phyloP scores from a whole-genome alignment of 2,888 invertebrate species.

The Congeria kusceri region DNA sequence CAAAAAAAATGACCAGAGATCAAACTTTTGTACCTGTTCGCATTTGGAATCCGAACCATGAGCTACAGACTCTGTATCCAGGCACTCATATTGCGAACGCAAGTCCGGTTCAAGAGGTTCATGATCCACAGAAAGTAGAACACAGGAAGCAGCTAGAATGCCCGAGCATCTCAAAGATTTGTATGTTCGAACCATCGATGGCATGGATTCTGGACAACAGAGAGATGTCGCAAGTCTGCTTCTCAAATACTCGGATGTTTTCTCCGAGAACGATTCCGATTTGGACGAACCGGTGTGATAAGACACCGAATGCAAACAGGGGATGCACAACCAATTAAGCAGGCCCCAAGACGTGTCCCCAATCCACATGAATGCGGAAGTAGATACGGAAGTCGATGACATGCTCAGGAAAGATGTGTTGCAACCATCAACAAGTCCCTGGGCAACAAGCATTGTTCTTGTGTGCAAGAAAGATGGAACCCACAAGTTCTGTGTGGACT shows the following conservation, averaged over 20 bases:
- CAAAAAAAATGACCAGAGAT: conserved; percentile 32
- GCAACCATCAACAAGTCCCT: conserved; percentile 36
- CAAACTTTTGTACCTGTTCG: no score
- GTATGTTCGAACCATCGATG: conserved; percentile 4
- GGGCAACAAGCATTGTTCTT: conserved; percentile 43
- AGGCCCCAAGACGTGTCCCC: conserved; percentile 14
- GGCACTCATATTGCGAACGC: conserved; percentile 35
- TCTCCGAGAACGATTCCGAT: conserved; percentile 17
- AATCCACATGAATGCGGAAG: conserved; percentile 24
- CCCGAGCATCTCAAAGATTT: conserved; percentile 26
- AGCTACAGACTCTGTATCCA: conserved; percentile 30
- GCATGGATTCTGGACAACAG: neutral
- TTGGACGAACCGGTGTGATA: conserved; percentile 25
- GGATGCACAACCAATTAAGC: conserved; percentile 25
- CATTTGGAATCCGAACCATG: conserved; percentile 49
- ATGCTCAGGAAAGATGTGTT: conserved; percentile 43
- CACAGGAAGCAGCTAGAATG: neutral
- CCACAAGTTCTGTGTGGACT: conserved; percentile 39
- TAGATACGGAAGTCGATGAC: conserved; percentile 35
- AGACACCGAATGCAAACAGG: conserved; percentile 25
- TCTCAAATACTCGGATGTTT: conserved; percentile 11
- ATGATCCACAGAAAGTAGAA: neutral
- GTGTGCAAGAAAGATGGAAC: conserved; percentile 45
- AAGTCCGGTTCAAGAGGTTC: conserved; percentile 15
- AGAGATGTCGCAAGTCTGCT: neutral